These are phyloP conservation scores for Linepithema humile DNA, from an alignment of 1,140 invertebrate genomes.

Conservation along the genomic window DNA sequence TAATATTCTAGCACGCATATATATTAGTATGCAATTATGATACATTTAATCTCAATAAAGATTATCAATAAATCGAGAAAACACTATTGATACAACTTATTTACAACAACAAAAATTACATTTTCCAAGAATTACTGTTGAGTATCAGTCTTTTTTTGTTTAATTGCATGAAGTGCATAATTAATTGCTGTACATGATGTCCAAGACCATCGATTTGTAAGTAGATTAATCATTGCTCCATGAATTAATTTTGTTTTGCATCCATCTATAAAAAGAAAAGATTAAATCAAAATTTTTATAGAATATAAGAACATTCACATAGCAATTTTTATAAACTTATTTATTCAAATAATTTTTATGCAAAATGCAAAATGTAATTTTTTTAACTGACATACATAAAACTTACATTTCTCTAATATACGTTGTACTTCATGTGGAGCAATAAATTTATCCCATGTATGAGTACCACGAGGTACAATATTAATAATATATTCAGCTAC, in stretches of 20 bases:
- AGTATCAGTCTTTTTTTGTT: slow-evolving; percentile 70
- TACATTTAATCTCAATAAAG: too few relatives aligned
- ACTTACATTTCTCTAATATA: slow-evolving; percentile 89
- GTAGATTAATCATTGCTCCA: slow-evolving; percentile 90
- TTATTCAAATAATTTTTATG: too few relatives aligned
- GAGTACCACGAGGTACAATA: slow-evolving; percentile 92
- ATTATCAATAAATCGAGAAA: too few relatives aligned
- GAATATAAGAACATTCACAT: neutral
- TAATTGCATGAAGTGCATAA: slow-evolving; percentile 91
- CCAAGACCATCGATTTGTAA: slow-evolving; percentile 88
- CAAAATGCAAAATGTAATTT: too few relatives aligned
- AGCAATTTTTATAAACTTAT: neutral
- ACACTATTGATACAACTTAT: too few relatives aligned
- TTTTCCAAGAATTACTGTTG: too few relatives aligned
- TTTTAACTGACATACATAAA: slow-evolving; percentile 16
- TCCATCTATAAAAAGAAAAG: slow-evolving; percentile 78
- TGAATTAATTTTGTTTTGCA: slow-evolving; percentile 88
- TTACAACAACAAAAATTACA: too few relatives aligned
- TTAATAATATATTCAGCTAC: slow-evolving; percentile 91
- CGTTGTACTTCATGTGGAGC: slow-evolving; percentile 90
- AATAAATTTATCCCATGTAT: slow-evolving; percentile 96
- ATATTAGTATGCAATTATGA: too few relatives aligned
- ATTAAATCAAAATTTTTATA: too few relatives aligned
- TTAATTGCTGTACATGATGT: slow-evolving; percentile 86
- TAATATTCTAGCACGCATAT: too few relatives aligned